These are phyloP conservation scores for Psittacula derbiana DNA, from an alignment of 2,797 vertebrate genomes.

Conservation along the genomic window DNA sequence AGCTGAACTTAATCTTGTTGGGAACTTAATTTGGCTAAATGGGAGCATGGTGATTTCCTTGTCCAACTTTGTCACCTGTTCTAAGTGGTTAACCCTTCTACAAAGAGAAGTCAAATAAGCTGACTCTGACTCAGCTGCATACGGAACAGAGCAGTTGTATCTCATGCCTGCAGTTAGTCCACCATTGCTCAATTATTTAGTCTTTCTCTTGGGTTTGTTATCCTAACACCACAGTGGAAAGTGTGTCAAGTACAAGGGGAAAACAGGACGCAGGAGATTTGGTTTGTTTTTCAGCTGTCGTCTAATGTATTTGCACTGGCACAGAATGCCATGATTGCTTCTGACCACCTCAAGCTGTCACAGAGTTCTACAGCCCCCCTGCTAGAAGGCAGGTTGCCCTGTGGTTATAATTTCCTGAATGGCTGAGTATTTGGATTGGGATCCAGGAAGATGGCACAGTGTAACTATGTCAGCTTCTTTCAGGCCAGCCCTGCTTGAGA, in stretches of 20 bases:
- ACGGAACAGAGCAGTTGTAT: background rate
- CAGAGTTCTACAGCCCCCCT: background rate
- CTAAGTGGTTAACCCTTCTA: background rate
- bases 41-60: background rate
- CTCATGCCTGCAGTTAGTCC: background rate
- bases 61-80: background rate
- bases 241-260: background rate
- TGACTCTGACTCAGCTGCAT: background rate
- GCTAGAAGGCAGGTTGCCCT: background rate
- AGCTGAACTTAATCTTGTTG: background rate
- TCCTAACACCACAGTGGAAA: background rate
- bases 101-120: background rate
- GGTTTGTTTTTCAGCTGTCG: background rate
- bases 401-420: background rate
- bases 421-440: slow-evolving; percentile 13
- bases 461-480: slow-evolving; percentile 73
- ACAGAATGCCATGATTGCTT: background rate
- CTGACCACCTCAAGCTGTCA: background rate
- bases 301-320: background rate
- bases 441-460: slow-evolving; percentile 67
- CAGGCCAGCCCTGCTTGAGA: slow-evolving; percentile 94
- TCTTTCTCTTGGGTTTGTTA: background rate
- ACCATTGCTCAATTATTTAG: background rate
- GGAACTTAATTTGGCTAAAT: background rate
- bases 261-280: background rate